Evolutionary conservation across 2,888 invertebrate species (phyloP).

Genomic region (Pedicia rivosa): DNA sequence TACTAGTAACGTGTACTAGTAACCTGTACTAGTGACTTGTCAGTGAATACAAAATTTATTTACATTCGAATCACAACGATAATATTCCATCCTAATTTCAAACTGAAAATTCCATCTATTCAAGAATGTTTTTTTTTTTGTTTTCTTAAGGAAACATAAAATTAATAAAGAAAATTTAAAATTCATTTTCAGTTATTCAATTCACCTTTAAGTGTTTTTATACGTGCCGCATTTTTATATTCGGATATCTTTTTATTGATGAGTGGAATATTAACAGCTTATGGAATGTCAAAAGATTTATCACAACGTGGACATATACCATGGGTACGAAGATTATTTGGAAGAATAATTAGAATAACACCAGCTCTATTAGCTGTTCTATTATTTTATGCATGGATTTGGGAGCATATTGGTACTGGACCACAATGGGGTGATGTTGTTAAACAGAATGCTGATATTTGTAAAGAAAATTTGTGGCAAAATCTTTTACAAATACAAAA

Average conservation of each 20-base stretch:
- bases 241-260: constrained; percentile 50
- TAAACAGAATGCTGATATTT: constrained; percentile 43
- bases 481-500: constrained; percentile 51
- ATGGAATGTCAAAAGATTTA: constrained; percentile 39
- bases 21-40: too few species aligned
- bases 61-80: constrained; percentile 1
- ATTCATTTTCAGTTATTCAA: constrained; percentile 34
- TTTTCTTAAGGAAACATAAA: too few species aligned
- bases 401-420: constrained; percentile 45
- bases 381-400: constrained; percentile 48
- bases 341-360: constrained; percentile 46
- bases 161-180: constrained; percentile 2
- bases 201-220: constrained; percentile 40
- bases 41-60: constrained; percentile 1
- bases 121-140: too few species aligned
- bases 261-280: constrained; percentile 47
- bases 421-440: constrained; percentile 51
- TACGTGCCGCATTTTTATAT: constrained; percentile 45
- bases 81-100: constrained; percentile 4
- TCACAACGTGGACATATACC: constrained; percentile 36
- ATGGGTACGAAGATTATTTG: constrained; percentile 38
- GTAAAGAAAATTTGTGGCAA: constrained; percentile 50
- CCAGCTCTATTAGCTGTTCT: constrained; percentile 45
- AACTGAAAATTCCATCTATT: too few species aligned
- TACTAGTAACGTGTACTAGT: too few species aligned